Conservation (phyloP, 2,888 invertebrate genomes). For the Amiota mariae region DNA sequence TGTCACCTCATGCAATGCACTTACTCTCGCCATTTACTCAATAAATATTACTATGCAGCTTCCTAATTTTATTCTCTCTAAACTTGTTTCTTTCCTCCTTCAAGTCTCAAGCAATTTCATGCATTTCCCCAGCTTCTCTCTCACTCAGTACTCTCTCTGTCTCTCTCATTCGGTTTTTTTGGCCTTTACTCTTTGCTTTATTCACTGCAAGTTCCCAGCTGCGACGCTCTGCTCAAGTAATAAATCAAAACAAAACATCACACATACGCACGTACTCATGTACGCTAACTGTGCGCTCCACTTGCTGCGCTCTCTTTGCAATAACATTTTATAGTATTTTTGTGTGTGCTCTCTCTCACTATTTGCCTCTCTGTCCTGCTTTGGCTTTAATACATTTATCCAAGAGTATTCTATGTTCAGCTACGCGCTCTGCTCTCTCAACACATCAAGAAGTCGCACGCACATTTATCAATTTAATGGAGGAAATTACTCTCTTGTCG, state of each 20-base stretch:
- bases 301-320: constrained; percentile 3
- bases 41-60: too few species aligned
- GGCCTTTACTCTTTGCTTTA: background rate
- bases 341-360: background rate
- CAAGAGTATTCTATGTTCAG: background rate
- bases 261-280: background rate
- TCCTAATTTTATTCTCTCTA: too few species aligned
- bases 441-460: constrained; percentile 15
- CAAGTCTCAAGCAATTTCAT: constrained; percentile 35
- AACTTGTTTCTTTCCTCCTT: too few species aligned
- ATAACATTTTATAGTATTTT: background rate
- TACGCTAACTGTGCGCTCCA: background rate
- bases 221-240: constrained; percentile 9
- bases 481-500: constrained; percentile 54
- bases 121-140: constrained; percentile 38
- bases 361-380: constrained; percentile 30
- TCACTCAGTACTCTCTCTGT: constrained; percentile 29
- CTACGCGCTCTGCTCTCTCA: constrained; percentile 34
- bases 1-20: constrained; percentile 48
- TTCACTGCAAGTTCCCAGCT: background rate
- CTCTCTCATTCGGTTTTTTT: constrained; percentile 31
- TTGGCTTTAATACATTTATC: constrained; percentile 26
- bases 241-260: constrained; percentile 28
- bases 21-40: background rate
- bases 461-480: constrained; percentile 66